A percentile compares a stretch with the other conserved stretches of the same genome.
phyloP scores from a whole-genome alignment of 2,113 vertebrate genomes.

The Sylvia atricapilla region DNA sequence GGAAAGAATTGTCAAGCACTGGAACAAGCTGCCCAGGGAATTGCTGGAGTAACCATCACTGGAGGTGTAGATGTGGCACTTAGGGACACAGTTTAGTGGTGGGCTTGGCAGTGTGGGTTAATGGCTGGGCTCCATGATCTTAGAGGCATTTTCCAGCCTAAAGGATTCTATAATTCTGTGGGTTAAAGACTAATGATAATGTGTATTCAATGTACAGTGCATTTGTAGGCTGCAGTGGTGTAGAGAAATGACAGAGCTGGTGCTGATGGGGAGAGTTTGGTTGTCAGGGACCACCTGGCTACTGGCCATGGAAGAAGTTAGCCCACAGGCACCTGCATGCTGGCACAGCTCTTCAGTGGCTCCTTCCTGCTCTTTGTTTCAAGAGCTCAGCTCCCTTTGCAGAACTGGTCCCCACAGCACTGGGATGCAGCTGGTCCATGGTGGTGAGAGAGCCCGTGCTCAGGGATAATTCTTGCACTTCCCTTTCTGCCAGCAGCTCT shows the following conservation, averaged over 20 bases:
- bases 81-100: not conserved
- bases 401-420: not conserved
- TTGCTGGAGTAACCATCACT: not conserved
- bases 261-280: not conserved
- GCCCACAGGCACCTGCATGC: not conserved
- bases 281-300: not conserved
- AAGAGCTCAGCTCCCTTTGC: not conserved
- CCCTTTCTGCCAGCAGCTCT: not conserved
- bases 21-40: not conserved
- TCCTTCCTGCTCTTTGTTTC: fast-evolving
- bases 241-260: not conserved
- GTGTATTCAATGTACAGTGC: fast-evolving
- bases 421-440: not conserved
- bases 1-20: not conserved
- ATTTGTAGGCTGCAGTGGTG: not conserved
- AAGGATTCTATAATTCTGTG: not conserved
- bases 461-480: not conserved
- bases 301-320: not conserved
- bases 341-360: not conserved
- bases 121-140: too few relatives aligned
- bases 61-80: not conserved
- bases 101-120: not conserved
- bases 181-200: not conserved
- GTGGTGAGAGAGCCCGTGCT: fast-evolving
- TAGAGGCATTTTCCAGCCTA: not conserved